Conservation (phyloP, 2,888 invertebrate species). For the Tromatobia lineatoria region DNA sequence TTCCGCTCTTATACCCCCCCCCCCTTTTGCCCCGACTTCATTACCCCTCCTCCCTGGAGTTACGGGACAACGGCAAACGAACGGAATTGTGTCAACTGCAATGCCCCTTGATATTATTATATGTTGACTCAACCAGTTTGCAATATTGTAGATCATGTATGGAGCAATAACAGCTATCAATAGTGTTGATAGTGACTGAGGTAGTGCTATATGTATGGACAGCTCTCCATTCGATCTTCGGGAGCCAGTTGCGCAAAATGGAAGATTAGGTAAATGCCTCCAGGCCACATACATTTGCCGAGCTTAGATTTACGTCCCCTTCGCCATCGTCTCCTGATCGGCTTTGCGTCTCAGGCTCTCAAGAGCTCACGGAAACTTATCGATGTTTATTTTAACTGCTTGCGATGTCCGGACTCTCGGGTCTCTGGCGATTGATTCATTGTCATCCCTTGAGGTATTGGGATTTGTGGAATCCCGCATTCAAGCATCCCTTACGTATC, state of each 20-base stretch:
- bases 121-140: conserved; percentile 30
- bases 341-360: conserved; percentile 8
- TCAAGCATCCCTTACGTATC: neutral
- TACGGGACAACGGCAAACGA: conserved; percentile 47
- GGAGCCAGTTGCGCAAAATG: conserved; percentile 36
- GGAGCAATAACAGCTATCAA: conserved; percentile 12
- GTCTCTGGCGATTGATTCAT: neutral
- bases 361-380: neutral
- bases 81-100: conserved; percentile 69
- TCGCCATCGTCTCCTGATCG: neutral
- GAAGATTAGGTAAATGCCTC: conserved; percentile 51
- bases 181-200: neutral
- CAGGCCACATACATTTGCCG: conserved; percentile 2
- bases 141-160: neutral
- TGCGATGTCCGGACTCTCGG: neutral
- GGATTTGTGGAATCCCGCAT: neutral
- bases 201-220: conserved; percentile 14
- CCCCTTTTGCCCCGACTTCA: conserved; percentile 18
- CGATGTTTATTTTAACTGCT: conserved; percentile 25
- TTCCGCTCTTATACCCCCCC: conserved; percentile 4
- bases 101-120: conserved; percentile 57
- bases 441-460: neutral
- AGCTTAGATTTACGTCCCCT: conserved; percentile 21
- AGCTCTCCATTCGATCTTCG: conserved; percentile 30
- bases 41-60: conserved; percentile 12